phyloP scores from a whole-genome alignment of 2,113 vertebrate species.

The Macrotus californicus region DNA sequence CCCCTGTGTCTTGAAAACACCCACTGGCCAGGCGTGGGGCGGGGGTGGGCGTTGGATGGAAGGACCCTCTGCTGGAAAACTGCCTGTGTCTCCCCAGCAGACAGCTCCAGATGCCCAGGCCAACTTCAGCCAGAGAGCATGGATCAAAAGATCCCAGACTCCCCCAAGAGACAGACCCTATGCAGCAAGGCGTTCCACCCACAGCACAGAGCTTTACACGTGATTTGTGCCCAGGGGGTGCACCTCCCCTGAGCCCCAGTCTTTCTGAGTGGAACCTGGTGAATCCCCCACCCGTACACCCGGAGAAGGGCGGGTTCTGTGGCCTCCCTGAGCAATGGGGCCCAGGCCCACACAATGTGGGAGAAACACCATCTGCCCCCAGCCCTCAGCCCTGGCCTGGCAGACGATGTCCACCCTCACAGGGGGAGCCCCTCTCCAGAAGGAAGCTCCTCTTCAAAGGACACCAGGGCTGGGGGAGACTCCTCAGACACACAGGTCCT shows the following conservation, averaged over 20 bases:
- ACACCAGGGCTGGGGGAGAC: not conserved
- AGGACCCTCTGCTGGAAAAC: not conserved
- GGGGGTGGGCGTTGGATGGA: not conserved
- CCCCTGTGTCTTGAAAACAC: not conserved
- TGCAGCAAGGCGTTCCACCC: not conserved
- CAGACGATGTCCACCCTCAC: not conserved
- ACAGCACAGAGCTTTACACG: not conserved
- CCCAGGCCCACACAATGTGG: conserved; percentile 38
- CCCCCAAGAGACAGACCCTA: not conserved
- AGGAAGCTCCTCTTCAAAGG: not conserved
- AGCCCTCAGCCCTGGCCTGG: conserved; percentile 9
- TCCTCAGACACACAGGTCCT: not conserved
- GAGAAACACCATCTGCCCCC: conserved; percentile 56
- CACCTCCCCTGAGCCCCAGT: not conserved
- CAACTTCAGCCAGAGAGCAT: not conserved
- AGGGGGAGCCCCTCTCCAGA: not conserved
- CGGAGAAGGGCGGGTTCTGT: not conserved
- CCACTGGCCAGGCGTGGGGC: not conserved
- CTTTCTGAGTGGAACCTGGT: not conserved
- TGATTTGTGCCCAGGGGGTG: not conserved
- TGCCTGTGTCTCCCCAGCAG: not conserved
- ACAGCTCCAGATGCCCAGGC: not conserved
- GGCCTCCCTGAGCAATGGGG: not conserved
- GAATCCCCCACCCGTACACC: not conserved
- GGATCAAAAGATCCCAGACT: not conserved